Evolutionary conservation across 2,113 vertebrate genomes (phyloP), one percentile per base, ranked within the genome.

Genomic region (Chaenocephalus aceratus): DNA sequence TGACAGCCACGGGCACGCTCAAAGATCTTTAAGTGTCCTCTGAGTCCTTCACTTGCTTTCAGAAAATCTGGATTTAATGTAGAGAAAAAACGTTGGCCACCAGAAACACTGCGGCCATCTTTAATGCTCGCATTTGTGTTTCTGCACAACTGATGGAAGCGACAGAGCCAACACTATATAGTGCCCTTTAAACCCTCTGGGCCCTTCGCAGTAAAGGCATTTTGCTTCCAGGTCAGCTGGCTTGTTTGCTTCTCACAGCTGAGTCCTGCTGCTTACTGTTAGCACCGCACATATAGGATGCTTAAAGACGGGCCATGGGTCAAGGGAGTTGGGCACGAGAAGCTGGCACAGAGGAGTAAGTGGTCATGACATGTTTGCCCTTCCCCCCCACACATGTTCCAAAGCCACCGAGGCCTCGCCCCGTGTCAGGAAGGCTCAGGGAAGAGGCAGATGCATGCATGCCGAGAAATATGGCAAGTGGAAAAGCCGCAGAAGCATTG

Each of bases 191-290:
- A 80, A 74, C 79, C 90, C 89, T 77, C 56, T 0, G 45, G 86
- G 86, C 72, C 52, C 44, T 23, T 56, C 12, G 9, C 51, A 84
- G 73, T 72, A 79, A 81, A 83, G 81, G 65, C 82, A 62, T 88
- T 75, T 36, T 75, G 91, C 89, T 94, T 94, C 91, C 90, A 93
- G 94, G 94, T 94, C 94, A 94, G 53, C 86, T 91, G 75, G 18
- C 90, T 80, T 75, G 62, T 82, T 86, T 77, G 84, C 83, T 49
- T 69, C 80, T 82, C 73, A 70, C 91, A 92, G 91, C 91, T 93
- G 92, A 89, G 88, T 62, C 80, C 64, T 4, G 34, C 75, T 5
- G 57, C 73, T 73, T 71, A 48, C 86, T 52, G 84, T 86, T 86
- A 75, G 71, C 72, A 48, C 56, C 46, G 85, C 72, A 70, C 64